Base-by-base conservation (phyloP, 2,113 vertebrate genomes). In the Pagrus major region DNA sequence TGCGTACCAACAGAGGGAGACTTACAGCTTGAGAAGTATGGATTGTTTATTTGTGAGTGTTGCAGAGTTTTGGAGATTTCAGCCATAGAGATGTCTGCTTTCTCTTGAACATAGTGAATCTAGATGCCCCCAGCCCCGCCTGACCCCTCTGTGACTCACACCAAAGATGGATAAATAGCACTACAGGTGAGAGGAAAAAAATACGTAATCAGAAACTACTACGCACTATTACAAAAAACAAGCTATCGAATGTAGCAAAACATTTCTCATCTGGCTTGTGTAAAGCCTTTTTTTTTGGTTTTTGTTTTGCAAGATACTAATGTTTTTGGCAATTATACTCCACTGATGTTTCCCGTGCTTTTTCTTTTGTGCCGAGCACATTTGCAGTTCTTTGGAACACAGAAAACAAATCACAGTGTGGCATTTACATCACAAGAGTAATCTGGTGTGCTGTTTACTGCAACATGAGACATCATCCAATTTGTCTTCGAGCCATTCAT, bases 241-340 rank as follows among this genome's bases (percentile, higher is more conserved):
- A n/a, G 1, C 59, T 8, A 6, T 16, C 12, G 41, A 29, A 21
- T 11, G 16, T 3, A 18, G 61, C 21, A 3, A 23, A n/a, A 18
- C 31, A 33, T 31, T 33, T 66, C 10, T 47, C 10, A 33, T 31
- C 11, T 2, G 10, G 27, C 2, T 27, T 42, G 23, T 27, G 39
- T 18, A 1, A 3, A 0, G 11, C 12, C 8, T 25, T 23, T 21
- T 35, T 68, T 51, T 23, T 67, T 23, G 31, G 23, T 68, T 51
- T 23, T 67, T 51, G 29, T 25, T 51, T 51, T 47, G 27, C 42
- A 47, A 33, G 44, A 49, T 47, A 35, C 41, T 66, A 31, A 66
- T 47, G 42, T 9, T 35, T 25, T 68, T 68, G 31, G 31, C n/a
- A n/a, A 47, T 68, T 68, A n/a, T 51, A 51, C 37, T 35, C 29